Conservation (phyloP, 2,888 invertebrate species). For the Arrhopalites spinosus region DNA sequence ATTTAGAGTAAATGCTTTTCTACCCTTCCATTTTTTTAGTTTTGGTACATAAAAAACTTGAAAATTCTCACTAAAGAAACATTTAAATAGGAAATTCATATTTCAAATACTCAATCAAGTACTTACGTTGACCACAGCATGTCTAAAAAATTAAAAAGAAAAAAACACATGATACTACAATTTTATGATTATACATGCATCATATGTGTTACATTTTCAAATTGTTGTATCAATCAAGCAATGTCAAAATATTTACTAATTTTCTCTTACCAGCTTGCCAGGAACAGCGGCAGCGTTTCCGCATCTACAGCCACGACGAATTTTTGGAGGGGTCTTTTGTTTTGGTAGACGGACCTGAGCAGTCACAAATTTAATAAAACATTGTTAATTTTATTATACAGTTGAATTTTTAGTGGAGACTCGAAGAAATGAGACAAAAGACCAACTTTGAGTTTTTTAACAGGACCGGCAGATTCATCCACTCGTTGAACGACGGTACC, state of each 20-base stretch:
- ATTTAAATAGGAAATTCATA: too few species aligned
- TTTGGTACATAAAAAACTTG: too few species aligned
- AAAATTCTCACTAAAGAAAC: too few species aligned
- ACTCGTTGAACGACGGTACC: conserved; percentile 31
- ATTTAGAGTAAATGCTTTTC: too few species aligned
- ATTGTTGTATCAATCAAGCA: too few species aligned
- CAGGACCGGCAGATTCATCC: conserved; percentile 33
- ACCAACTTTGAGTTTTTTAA: conserved; percentile 38
- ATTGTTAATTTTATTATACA: background rate
- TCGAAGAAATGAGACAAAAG: background rate
- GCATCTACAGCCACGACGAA: conserved; percentile 75
- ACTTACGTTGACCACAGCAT: too few species aligned
- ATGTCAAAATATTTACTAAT: conserved; percentile 66
- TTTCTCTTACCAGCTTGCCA: conserved; percentile 84
- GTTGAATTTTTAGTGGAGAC: background rate
- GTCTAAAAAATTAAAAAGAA: too few species aligned
- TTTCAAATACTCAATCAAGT: too few species aligned
- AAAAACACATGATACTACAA: too few species aligned
- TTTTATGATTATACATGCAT: too few species aligned
- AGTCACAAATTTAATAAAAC: background rate
- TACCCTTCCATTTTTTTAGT: too few species aligned
- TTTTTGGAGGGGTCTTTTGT: conserved; percentile 24
- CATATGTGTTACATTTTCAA: too few species aligned
- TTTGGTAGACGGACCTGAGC: conserved; percentile 37
- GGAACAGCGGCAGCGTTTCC: conserved; percentile 88